phyloP scores from a whole-genome alignment of 1,140 invertebrate genomes.

The Forficula auricularia region DNA sequence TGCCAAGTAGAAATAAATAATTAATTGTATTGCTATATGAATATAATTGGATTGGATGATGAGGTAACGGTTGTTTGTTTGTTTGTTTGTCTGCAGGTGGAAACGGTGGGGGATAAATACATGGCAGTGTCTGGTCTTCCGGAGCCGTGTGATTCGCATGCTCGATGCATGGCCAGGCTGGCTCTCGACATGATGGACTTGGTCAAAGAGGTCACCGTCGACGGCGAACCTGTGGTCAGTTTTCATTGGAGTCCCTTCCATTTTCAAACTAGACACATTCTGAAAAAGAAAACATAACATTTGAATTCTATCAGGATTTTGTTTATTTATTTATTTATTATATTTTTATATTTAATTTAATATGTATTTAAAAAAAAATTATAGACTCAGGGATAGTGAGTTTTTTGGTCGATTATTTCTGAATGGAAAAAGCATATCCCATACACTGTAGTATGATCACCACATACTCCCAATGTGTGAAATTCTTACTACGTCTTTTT shows the following conservation, averaged over 20 bases:
- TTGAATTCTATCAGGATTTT: neutral
- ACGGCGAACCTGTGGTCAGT: constrained; percentile 69
- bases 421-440: too few relatives aligned
- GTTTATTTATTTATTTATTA: neutral
- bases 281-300: neutral
- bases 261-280: constrained; percentile 6
- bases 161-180: constrained; percentile 77
- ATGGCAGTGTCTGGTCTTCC: constrained; percentile 96
- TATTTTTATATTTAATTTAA: neutral
- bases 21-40: too few relatives aligned
- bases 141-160: constrained; percentile 77
- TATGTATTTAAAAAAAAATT: too few relatives aligned
- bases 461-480: too few relatives aligned
- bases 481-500: too few relatives aligned
- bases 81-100: constrained; percentile 82
- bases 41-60: too few relatives aligned
- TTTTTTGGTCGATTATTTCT: too few relatives aligned
- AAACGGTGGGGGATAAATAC: constrained; percentile 98
- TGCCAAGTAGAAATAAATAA: too few relatives aligned
- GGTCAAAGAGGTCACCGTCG: constrained; percentile 66
- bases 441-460: too few relatives aligned
- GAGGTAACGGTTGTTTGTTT: too few relatives aligned
- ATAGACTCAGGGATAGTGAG: too few relatives aligned
- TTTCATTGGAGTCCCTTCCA: too few relatives aligned
- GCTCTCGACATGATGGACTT: constrained; percentile 94